Evolutionary conservation across 1,140 invertebrate species (phyloP).

Genomic region (Pogonomyrmex barbatus): DNA sequence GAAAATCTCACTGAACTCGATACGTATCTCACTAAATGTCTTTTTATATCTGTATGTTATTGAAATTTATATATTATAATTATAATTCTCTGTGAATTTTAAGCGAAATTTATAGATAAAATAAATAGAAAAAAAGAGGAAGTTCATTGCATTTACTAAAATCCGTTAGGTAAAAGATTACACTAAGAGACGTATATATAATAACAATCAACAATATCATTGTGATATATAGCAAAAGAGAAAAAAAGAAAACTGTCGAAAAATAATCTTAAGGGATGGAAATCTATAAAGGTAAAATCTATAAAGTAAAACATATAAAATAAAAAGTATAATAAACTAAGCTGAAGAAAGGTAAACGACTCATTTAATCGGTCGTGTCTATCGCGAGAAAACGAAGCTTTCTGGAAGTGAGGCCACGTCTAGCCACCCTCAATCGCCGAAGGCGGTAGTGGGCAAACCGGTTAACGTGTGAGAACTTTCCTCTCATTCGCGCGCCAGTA

Average conservation of each 20-base stretch:
- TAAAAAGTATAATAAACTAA: constrained; percentile 26
- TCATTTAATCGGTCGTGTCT: constrained; percentile 55
- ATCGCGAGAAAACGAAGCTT: constrained; percentile 53
- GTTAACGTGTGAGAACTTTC: constrained; percentile 58
- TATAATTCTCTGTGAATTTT: neutral
- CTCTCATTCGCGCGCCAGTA: neutral
- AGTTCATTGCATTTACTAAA: neutral
- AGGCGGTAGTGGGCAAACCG: constrained; percentile 38
- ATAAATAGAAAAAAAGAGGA: neutral
- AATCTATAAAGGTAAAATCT: neutral
- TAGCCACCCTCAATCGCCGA: neutral
- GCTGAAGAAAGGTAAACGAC: constrained; percentile 11
- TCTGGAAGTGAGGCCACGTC: neutral
- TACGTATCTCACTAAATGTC: neutral
- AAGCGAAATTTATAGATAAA: neutral
- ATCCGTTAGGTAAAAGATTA: neutral
- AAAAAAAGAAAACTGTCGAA: neutral
- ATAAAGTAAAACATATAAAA: neutral
- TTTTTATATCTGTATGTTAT: neutral
- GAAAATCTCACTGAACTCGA: constrained; percentile 20
- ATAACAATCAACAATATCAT: neutral
- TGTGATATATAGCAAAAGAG: neutral
- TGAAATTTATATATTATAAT: neutral
- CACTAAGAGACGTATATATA: neutral
- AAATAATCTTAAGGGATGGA: neutral